Conservation (phyloP, 1,140 invertebrate genomes). For the Cherax quadricarinatus region DNA sequence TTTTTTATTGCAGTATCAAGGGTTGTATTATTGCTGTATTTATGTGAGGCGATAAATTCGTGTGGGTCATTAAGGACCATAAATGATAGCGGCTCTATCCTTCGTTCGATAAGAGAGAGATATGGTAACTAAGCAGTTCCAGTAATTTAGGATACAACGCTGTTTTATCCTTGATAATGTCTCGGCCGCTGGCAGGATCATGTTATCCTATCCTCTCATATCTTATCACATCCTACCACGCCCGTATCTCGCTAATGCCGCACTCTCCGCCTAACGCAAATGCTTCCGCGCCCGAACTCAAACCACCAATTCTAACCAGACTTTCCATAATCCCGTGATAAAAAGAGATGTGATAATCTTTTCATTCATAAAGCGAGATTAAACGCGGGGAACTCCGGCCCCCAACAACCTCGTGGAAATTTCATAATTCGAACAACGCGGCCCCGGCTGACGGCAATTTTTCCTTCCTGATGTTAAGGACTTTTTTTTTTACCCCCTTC, state of each 20-base stretch:
- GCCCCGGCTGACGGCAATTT: too few species aligned
- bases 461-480: too few species aligned
- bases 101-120: too few species aligned
- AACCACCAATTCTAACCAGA: constrained; percentile 26
- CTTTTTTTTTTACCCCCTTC: too few species aligned
- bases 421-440: background rate
- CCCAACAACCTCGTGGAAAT: background rate
- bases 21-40: too few species aligned
- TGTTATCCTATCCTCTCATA: background rate
- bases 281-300: background rate
- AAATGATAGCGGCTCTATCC: too few species aligned
- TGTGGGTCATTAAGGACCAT: too few species aligned
- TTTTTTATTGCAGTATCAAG: too few species aligned
- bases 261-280: background rate
- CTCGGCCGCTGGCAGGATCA: background rate
- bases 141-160: too few species aligned
- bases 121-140: too few species aligned
- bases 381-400: background rate
- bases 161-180: too few species aligned
- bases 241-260: background rate
- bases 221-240: background rate
- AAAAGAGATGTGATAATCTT: constrained; percentile 26
- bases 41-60: too few species aligned
- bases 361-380: constrained; percentile 25
- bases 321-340: constrained; percentile 16